These are phyloP conservation scores for Cheiracanthium punctorium DNA, from an alignment of 2,888 invertebrate genomes.

Conservation along the genomic window DNA sequence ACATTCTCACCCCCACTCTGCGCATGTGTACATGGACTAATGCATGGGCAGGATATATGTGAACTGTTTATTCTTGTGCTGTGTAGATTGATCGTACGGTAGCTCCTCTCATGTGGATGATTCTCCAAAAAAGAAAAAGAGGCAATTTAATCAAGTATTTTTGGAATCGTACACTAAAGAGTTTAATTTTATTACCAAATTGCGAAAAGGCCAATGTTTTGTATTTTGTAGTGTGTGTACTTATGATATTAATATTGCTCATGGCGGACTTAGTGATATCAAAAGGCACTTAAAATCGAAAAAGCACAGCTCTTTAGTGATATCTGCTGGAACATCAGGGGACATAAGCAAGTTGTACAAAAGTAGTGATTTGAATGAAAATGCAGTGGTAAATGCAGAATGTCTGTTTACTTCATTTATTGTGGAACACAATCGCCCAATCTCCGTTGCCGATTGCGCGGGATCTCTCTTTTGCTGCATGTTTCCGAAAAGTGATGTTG, in stretches of 20 bases:
- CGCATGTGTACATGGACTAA: too few relatives aligned
- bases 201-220: too few relatives aligned
- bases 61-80: too few relatives aligned
- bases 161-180: not conserved
- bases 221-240: not conserved
- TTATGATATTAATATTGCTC: not conserved
- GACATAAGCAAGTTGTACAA: not conserved
- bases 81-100: too few relatives aligned
- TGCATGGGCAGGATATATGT: too few relatives aligned
- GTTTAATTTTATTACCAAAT: not conserved
- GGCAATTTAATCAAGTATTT: not conserved
- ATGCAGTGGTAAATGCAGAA: constrained; percentile 17
- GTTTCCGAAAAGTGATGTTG: not conserved
- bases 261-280: not conserved
- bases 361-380: not conserved
- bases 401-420: not conserved
- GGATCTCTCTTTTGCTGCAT: not conserved
- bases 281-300: not conserved
- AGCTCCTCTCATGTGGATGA: too few relatives aligned
- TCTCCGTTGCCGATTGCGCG: not conserved
- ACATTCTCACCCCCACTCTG: too few relatives aligned
- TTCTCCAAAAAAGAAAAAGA: too few relatives aligned
- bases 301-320: not conserved
- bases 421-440: constrained; percentile 3
- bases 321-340: not conserved